Evolutionary conservation across 1,140 invertebrate genomes (phyloP), one percentile per base, ranked within the genome.

Genomic region (Druon quercuslanigerum): DNA sequence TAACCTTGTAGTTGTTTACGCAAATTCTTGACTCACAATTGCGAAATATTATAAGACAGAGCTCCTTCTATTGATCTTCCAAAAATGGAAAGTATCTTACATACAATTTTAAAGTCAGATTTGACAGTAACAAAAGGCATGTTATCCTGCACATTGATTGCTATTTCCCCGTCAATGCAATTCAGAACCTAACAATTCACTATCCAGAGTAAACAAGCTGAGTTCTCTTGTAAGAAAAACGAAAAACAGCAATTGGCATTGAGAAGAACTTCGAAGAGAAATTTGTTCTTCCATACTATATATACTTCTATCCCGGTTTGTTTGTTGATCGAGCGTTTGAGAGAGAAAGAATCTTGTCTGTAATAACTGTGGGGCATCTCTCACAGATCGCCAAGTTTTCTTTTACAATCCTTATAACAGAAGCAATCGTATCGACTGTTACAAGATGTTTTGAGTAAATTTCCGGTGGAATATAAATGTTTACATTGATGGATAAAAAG

Each of bases 151-250:
- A 66, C 60, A 66, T 40, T 46, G 60, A 66, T 33, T 11, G 17
- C 14, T 40, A 25, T 66, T 66, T 66, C 40, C 14, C n/a, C 25
- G 16, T 66, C 20, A 66, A 66, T 66, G 60, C 60, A 66, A 66
- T 66, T 40, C 25, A 25, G 60, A 66, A 46, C 16, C 60, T 66
- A 66, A 66, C 60, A 66, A 66, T 66, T 66, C n/a, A 66, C 60
- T 33, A 14, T 6, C 19, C 57, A 16, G 60, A 66, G 60, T 66
- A 66, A 66, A 66, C 60, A 66, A 66, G 33, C 60, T 12, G 60
- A 66, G 40, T 66, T 66, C 60, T 33, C 25, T 66, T 66, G 25
- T 46, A 66, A 66, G 25, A 66, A 66, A 66, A 66, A 66, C 25
- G 14, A 40, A 66, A 66, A 20, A 40, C 33, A 40, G 40, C 56